Conservation (phyloP, 1,140 invertebrate species). For the Drosophila pandora region DNA sequence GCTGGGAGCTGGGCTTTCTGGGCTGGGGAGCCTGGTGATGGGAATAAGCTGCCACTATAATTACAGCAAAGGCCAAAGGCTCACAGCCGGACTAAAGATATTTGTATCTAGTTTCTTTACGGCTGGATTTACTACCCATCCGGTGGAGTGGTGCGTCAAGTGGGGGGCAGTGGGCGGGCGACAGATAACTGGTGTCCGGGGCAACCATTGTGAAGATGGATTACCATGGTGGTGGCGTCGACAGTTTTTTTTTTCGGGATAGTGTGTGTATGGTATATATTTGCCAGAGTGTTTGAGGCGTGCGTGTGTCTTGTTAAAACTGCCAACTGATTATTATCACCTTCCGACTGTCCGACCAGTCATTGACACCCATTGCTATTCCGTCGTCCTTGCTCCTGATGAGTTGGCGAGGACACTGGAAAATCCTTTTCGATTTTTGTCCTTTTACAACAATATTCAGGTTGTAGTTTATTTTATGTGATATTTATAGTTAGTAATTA, state of each 20-base stretch:
- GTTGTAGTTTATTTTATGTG: no score
- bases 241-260: constrained; percentile 43
- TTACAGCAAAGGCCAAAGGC: constrained; percentile 65
- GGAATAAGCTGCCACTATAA: constrained; percentile 70
- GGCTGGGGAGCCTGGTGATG: constrained; percentile 31
- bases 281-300: constrained; percentile 14
- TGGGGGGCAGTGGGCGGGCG: background rate
- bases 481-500: no score
- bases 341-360: constrained; percentile 57
- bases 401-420: background rate
- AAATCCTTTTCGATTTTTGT: background rate
- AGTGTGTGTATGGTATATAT: constrained; percentile 4
- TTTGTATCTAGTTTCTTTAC: constrained; percentile 76
- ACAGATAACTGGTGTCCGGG: constrained; percentile 54
- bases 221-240: constrained; percentile 63
- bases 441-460: no score
- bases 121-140: constrained; percentile 54
- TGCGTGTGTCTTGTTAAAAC: constrained; percentile 75
- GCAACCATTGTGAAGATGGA: constrained; percentile 79
- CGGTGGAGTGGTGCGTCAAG: constrained; percentile 9
- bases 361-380: constrained; percentile 65
- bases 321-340: constrained; percentile 80
- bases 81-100: constrained; percentile 54
- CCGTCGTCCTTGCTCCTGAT: background rate
- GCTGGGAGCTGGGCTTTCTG: background rate